phyloP scores from a whole-genome alignment of 2,888 invertebrate genomes.

The Zootermopsis nevadensis region DNA sequence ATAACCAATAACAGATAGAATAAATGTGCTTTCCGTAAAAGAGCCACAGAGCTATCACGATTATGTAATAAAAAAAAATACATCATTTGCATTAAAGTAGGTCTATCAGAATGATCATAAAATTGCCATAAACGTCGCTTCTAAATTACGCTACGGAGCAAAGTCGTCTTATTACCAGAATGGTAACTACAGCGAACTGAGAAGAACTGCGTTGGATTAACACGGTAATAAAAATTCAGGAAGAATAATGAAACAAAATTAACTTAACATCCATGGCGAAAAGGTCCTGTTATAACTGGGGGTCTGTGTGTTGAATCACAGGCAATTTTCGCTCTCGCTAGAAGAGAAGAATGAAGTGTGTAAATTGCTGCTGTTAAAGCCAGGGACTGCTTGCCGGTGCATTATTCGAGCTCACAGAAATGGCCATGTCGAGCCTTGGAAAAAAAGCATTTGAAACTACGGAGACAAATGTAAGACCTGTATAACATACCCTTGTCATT shows the following conservation, averaged over 20 bases:
- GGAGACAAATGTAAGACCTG: not conserved
- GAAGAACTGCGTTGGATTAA: not conserved
- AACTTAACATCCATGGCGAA: not conserved
- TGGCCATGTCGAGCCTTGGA: not conserved
- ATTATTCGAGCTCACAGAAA: not conserved
- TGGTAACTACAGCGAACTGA: not conserved
- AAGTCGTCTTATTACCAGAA: not conserved
- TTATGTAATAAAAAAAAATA: too few species aligned
- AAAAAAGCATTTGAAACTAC: not conserved
- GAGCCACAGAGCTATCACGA: too few species aligned
- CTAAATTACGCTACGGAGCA: too few species aligned
- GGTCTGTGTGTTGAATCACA: not conserved
- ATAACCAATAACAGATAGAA: too few species aligned
- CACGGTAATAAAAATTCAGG: not conserved
- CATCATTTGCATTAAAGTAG: too few species aligned
- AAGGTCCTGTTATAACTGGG: not conserved
- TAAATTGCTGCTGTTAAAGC: not conserved
- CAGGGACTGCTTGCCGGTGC: not conserved
- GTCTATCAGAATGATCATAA: too few species aligned
- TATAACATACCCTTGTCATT: not conserved
- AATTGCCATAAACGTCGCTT: too few species aligned
- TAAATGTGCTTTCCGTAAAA: too few species aligned
- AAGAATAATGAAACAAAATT: not conserved
- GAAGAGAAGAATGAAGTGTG: not conserved
- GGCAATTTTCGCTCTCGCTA: not conserved